Conservation (phyloP, 2,797 vertebrate species). For the Manis pentadactyla region DNA sequence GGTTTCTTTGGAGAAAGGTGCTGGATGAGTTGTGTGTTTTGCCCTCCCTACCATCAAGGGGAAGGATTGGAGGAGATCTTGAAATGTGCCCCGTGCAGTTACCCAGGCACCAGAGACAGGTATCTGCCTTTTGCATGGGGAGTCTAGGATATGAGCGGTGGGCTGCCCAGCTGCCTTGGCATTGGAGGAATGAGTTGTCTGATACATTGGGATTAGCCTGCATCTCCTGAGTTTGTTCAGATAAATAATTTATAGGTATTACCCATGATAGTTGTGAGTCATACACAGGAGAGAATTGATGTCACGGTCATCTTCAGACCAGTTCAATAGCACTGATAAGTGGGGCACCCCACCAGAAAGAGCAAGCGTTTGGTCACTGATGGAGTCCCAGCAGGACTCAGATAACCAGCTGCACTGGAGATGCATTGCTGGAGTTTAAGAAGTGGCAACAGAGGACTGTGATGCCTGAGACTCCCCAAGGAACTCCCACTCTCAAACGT, state of each 20-base stretch:
- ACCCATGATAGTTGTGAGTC: not conserved
- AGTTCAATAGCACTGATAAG: not conserved
- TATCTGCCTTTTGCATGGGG: not conserved
- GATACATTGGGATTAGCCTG: not conserved
- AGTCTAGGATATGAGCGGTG: not conserved
- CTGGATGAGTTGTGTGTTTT: constrained; percentile 5
- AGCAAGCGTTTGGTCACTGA: not conserved
- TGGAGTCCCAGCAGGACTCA: not conserved
- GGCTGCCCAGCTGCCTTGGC: not conserved
- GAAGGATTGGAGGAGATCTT: not conserved
- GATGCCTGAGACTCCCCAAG: not conserved
- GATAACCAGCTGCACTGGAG: not conserved
- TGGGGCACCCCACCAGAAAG: not conserved
- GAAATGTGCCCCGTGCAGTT: not conserved
- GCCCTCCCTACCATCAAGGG: not conserved
- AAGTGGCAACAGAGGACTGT: not conserved
- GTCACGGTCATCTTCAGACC: not conserved
- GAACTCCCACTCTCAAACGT: constrained; percentile 6
- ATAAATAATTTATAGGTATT: constrained; percentile 5
- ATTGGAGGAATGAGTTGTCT: not conserved
- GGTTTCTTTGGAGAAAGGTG: constrained; percentile 19
- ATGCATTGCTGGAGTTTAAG: not conserved
- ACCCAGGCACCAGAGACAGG: not conserved
- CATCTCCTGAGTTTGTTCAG: constrained; percentile 4
- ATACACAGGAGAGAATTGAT: not conserved